A percentile compares a stretch with the other conserved stretches of the same genome.
These are phyloP conservation scores for Pristiophorus japonicus DNA, from an alignment of 2,113 vertebrate species.

Conservation along the genomic window DNA sequence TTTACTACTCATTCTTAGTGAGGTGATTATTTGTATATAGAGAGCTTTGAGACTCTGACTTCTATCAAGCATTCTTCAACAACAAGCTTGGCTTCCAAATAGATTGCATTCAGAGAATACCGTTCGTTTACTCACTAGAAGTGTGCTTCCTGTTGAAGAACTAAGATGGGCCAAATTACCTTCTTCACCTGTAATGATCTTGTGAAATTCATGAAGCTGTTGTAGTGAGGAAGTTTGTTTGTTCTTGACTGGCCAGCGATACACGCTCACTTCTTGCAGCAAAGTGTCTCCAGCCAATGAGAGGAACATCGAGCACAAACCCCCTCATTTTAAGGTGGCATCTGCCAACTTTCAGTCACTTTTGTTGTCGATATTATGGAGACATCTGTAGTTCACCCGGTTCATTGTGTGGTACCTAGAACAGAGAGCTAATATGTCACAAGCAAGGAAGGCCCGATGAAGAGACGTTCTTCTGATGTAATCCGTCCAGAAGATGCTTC, in stretches of 20 bases:
- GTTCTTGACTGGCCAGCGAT: too few relatives aligned
- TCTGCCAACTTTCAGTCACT: background rate
- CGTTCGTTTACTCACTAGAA: background rate
- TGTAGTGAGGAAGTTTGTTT: background rate
- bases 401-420: background rate
- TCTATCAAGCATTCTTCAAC: background rate
- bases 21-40: background rate
- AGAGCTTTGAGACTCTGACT: background rate
- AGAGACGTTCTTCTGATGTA: background rate
- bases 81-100: background rate
- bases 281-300: background rate
- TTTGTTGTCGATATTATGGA: background rate
- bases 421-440: background rate
- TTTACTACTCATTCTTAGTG: background rate
- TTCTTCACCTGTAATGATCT: background rate
- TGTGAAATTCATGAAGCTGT: background rate
- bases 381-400: background rate
- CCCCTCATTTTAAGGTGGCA: background rate
- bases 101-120: background rate
- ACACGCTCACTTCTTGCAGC: background rate
- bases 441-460: background rate
- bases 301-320: background rate
- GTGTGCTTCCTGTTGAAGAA: background rate
- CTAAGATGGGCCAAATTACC: background rate
- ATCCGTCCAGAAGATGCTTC: background rate